Evolutionary conservation across 2,888 invertebrate genomes (phyloP).

Genomic region (Ariolimax columbianus): DNA sequence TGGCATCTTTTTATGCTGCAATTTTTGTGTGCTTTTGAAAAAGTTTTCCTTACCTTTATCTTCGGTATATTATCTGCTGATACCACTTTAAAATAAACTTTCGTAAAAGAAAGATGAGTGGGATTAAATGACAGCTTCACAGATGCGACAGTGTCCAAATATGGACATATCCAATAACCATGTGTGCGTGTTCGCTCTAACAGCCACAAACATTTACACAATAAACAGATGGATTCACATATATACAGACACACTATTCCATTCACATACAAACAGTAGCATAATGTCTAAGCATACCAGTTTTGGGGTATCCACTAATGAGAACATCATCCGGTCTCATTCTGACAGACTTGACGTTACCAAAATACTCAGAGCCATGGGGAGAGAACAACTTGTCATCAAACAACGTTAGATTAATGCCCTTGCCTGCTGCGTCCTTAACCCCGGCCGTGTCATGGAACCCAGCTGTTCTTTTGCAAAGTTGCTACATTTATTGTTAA

Average conservation of each 20-base stretch:
- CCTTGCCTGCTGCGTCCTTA: conserved; percentile 36
- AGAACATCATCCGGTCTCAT: conserved; percentile 44
- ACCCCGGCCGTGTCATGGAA: conserved; percentile 34
- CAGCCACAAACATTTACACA: too few species aligned
- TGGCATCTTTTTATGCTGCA: too few species aligned
- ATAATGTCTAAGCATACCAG: conserved; percentile 20
- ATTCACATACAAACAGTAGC: background rate
- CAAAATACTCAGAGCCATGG: conserved; percentile 13
- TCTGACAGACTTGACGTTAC: conserved; percentile 24
- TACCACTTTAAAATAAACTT: too few species aligned
- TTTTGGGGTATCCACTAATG: conserved; percentile 34
- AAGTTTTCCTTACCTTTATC: too few species aligned
- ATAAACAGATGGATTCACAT: too few species aligned
- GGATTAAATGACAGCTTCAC: too few species aligned
- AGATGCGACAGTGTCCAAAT: too few species aligned
- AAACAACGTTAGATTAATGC: background rate
- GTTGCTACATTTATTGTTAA: background rate
- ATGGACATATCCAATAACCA: too few species aligned
- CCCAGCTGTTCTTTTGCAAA: background rate
- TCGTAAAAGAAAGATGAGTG: too few species aligned
- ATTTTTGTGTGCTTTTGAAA: too few species aligned
- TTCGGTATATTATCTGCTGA: too few species aligned
- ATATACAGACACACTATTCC: background rate
- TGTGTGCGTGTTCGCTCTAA: background rate
- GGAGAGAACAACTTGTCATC: conserved; percentile 21